Evolutionary conservation across 2,113 vertebrate genomes (phyloP).

Genomic region (Poeciliopsis occidentalis): DNA sequence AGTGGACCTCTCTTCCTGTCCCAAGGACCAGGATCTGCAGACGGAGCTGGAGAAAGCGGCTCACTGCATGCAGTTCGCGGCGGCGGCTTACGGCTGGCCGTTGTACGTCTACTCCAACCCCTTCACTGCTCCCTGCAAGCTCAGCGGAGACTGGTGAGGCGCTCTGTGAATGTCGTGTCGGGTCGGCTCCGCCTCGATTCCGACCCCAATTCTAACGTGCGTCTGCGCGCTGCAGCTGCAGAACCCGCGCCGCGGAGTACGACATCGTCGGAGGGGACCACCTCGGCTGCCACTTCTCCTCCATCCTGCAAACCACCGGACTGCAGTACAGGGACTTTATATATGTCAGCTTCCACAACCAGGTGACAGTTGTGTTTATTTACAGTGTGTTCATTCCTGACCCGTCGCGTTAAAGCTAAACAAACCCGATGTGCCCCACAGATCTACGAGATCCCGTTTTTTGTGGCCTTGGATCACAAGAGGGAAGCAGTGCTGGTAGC

Average conservation of each 20-base stretch:
- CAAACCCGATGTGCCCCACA: conserved; percentile 51
- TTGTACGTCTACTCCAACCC: conserved; percentile 90
- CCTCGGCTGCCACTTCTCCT: conserved; percentile 88
- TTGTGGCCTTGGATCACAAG: conserved; percentile 94
- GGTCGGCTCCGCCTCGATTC: background rate
- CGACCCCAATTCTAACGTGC: background rate
- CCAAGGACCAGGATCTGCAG: conserved; percentile 86
- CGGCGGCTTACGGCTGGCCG: conserved; percentile 95
- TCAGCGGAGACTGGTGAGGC: conserved; percentile 89
- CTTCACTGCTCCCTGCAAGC: conserved; percentile 87
- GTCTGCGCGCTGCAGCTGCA: conserved; percentile 78
- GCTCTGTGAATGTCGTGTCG: background rate
- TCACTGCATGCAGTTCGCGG: conserved; percentile 93
- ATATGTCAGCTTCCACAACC: conserved; percentile 94
- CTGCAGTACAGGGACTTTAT: conserved; percentile 96
- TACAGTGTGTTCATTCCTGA: no score
- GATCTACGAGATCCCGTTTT: conserved; percentile 97
- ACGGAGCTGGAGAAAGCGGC: conserved; percentile 86
- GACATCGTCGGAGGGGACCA: conserved; percentile 87
- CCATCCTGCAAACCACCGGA: conserved; percentile 90
- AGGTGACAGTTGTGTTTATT: conserved; percentile 74
- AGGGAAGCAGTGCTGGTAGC: conserved; percentile 91
- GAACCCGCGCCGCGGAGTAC: conserved; percentile 75
- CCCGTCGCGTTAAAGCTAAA: background rate
- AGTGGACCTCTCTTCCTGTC: background rate